A percentile compares a stretch with the other conserved stretches of the same genome.
These are phyloP conservation scores for Stenoptilia bipunctidactyla DNA, from an alignment of 2,888 invertebrate species.

Conservation along the genomic window DNA sequence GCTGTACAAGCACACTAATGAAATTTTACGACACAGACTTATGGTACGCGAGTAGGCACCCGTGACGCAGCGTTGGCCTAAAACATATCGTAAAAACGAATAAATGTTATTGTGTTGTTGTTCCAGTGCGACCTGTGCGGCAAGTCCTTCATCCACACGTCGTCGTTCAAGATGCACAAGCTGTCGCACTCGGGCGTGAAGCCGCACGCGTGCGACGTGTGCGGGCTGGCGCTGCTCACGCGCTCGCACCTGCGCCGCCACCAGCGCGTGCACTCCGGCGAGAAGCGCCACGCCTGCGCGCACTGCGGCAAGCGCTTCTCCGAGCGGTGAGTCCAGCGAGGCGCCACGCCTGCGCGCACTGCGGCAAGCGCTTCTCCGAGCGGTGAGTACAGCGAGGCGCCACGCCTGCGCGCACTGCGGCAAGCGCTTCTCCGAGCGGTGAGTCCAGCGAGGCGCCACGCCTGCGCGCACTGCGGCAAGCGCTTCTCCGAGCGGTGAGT, in stretches of 20 bases:
- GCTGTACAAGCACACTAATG: too few relatives aligned
- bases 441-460: too few relatives aligned
- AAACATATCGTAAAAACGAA: too few relatives aligned
- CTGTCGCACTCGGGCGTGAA: constrained; percentile 74
- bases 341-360: not conserved
- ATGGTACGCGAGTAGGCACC: too few relatives aligned
- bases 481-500: not conserved
- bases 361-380: not conserved
- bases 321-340: not conserved
- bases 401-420: too few relatives aligned
- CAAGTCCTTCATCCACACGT: constrained; percentile 77
- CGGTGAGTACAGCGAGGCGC: too few relatives aligned
- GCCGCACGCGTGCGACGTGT: constrained; percentile 71
- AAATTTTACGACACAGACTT: too few relatives aligned
- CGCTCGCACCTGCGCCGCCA: constrained; percentile 77
- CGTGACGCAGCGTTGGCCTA: too few relatives aligned
- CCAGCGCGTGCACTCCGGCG: constrained; percentile 75
- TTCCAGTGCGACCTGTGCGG: constrained; percentile 75
- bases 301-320: constrained; percentile 24
- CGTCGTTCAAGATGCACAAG: constrained; percentile 78
- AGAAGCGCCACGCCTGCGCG: constrained; percentile 69
- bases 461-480: not conserved
- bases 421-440: too few relatives aligned
- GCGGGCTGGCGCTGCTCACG: constrained; percentile 73
- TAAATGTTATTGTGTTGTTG: too few relatives aligned